Conservation (phyloP, 2,797 vertebrate species). For the Neosilurus hyrtlii region DNA sequence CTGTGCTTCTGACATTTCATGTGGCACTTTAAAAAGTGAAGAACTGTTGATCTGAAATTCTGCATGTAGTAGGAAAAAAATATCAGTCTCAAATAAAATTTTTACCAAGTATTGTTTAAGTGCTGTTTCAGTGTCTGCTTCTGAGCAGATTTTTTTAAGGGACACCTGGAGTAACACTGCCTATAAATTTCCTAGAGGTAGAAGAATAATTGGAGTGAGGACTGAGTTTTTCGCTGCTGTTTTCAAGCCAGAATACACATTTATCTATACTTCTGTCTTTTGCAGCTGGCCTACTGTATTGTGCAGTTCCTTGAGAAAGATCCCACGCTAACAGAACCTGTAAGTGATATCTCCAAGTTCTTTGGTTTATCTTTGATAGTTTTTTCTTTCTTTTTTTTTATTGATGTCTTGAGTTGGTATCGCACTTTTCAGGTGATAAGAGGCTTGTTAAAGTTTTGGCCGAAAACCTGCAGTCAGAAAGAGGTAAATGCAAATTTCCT, state of each 20-base stretch:
- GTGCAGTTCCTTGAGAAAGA: slow-evolving; percentile 99
- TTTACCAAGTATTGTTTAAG: neutral
- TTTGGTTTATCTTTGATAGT: neutral
- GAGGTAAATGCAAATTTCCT: slow-evolving; percentile 79
- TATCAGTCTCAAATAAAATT: neutral
- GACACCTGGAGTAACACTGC: neutral
- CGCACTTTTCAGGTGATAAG: slow-evolving; percentile 85
- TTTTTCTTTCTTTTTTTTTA: neutral
- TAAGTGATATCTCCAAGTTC: slow-evolving; percentile 67
- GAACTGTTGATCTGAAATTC: neutral
- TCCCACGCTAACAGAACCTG: slow-evolving; percentile 96
- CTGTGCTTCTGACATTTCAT: neutral
- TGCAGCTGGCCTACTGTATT: slow-evolving; percentile 98
- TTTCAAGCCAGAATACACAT: neutral
- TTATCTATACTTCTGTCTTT: slow-evolving; percentile 25
- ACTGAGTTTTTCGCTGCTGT: neutral
- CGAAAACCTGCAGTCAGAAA: slow-evolving; percentile 99
- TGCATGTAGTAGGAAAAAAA: neutral
- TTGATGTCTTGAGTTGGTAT: neutral
- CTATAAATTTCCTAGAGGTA: neutral
- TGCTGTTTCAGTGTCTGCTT: neutral
- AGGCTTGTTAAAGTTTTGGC: slow-evolving; percentile 99
- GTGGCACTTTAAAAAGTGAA: neutral
- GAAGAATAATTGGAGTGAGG: neutral
- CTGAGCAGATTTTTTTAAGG: slow-evolving; percentile 12